phyloP scores from a whole-genome alignment of 2,888 invertebrate genomes.

The Macrophya alboannulata region DNA sequence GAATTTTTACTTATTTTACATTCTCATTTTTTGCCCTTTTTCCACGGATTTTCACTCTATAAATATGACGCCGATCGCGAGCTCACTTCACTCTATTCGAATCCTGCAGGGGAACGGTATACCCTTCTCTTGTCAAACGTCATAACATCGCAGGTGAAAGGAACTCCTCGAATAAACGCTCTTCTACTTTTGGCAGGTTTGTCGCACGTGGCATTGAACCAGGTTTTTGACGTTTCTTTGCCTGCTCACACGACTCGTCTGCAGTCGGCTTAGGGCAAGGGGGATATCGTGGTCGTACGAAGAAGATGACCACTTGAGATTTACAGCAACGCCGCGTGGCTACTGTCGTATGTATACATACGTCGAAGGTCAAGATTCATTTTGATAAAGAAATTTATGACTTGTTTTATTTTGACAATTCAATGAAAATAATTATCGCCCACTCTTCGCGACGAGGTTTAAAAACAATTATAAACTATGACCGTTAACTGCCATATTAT shows the following conservation, averaged over 20 bases:
- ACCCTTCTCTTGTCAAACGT: conserved; percentile 23
- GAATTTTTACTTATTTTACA: background rate
- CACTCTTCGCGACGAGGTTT: background rate
- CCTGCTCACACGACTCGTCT: background rate
- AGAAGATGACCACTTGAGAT: background rate
- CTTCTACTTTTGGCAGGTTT: conserved; percentile 19
- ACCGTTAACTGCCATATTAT: background rate
- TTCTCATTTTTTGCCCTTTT: background rate
- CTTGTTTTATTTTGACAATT: background rate
- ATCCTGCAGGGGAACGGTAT: background rate
- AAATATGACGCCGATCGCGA: background rate
- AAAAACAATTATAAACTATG: background rate
- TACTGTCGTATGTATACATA: background rate
- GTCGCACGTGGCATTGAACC: conserved; percentile 22
- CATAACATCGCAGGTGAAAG: conserved; percentile 24
- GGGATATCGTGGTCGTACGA: background rate
- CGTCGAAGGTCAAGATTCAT: background rate
- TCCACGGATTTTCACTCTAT: background rate
- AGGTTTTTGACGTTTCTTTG: conserved; percentile 19
- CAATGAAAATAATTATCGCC: background rate
- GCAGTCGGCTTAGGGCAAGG: background rate
- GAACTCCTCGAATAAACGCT: conserved; percentile 21
- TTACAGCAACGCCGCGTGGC: background rate
- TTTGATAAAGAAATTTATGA: background rate
- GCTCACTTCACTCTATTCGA: background rate